These are phyloP conservation scores for Falcunculus frontatus DNA, from an alignment of 2,113 vertebrate species.

Conservation along the genomic window DNA sequence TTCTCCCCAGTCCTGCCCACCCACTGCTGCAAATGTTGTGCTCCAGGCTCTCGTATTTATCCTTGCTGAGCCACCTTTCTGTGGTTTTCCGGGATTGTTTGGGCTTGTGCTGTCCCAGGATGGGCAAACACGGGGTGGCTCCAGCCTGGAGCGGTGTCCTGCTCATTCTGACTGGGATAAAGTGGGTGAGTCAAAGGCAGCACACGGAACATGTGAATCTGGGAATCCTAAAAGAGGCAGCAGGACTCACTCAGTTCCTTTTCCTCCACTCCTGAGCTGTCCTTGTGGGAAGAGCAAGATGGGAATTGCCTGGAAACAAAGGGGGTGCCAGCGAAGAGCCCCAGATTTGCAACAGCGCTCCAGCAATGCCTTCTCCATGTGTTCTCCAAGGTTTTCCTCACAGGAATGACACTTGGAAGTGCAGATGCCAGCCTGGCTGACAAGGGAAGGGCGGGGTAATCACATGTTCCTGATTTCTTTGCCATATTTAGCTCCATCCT, in stretches of 20 bases:
- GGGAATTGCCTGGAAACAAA: background rate
- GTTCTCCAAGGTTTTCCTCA: background rate
- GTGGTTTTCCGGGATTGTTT: background rate
- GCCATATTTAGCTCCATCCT: slow-evolving; percentile 26
- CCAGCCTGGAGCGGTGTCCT: background rate
- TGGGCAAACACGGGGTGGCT: background rate
- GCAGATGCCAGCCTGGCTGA: slow-evolving; percentile 6
- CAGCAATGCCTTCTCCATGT: background rate
- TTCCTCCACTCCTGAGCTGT: background rate
- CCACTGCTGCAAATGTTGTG: background rate
- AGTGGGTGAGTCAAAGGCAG: background rate
- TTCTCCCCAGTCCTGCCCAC: background rate
- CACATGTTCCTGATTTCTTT: slow-evolving; percentile 22
- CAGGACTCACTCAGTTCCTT: background rate
- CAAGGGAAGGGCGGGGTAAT: slow-evolving; percentile 34
- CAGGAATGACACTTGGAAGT: slow-evolving; percentile 21
- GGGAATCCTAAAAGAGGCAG: background rate
- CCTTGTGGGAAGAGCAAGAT: background rate
- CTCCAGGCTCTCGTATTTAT: background rate
- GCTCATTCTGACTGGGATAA: background rate
- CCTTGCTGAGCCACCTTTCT: background rate
- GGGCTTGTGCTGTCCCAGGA: background rate
- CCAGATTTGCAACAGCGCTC: background rate
- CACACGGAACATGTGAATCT: background rate
- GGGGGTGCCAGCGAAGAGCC: background rate